Conservation (phyloP, 2,888 invertebrate genomes). For the Drosophila pegasa region DNA sequence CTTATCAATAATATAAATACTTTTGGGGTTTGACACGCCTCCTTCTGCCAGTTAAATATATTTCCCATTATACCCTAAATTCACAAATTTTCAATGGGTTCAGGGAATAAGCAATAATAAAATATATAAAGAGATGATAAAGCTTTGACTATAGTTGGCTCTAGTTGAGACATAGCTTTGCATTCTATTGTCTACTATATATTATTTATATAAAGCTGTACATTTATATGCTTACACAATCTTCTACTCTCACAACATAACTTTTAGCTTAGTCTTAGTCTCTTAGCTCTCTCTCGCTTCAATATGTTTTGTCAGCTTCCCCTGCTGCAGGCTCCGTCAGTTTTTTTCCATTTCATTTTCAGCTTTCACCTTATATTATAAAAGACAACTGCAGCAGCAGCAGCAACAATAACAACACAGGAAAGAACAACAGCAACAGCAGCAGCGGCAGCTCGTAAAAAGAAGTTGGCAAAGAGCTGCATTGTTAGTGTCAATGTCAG, state of each 20-base stretch:
- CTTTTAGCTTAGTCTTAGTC: not conserved
- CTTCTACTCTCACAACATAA: not conserved
- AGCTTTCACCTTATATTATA: slow-evolving; percentile 35
- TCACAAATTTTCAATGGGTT: no score
- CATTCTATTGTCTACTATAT: no score
- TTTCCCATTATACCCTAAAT: no score
- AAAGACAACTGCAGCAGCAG: slow-evolving; percentile 41
- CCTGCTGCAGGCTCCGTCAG: not conserved
- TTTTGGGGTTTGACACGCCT: no score
- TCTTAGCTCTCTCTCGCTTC: not conserved
- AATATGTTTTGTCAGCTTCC: not conserved
- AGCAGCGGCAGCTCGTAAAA: slow-evolving; percentile 33
- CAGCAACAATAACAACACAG: slow-evolving; percentile 11
- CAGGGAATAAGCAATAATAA: no score
- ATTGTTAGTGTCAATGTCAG: slow-evolving; percentile 65
- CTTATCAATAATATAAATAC: no score
- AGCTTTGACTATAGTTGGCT: no score
- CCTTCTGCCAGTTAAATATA: no score
- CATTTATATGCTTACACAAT: no score
- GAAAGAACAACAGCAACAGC: slow-evolving; percentile 4
- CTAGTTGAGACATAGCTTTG: no score
- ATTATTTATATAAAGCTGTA: not conserved
- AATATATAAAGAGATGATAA: no score
- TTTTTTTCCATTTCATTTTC: slow-evolving; percentile 17
- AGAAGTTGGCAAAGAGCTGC: slow-evolving; percentile 56